Conservation (phyloP, 2,797 vertebrate genomes). For the Diceros bicornis region DNA sequence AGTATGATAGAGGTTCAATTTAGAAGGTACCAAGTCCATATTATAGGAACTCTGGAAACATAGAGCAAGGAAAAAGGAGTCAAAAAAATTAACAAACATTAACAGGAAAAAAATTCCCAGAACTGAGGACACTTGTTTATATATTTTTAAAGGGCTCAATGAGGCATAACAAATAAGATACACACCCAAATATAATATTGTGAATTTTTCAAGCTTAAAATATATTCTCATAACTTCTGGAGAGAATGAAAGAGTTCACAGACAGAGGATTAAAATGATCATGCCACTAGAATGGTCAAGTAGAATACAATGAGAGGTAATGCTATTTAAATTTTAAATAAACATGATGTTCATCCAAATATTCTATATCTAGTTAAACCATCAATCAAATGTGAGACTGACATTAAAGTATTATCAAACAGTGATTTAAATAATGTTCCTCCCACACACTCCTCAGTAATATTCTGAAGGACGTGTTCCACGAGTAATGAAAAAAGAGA, state of each 20-base stretch:
- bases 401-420: neutral
- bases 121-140: neutral
- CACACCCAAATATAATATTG: neutral
- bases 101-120: neutral
- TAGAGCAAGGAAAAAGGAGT: neutral
- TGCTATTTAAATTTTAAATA: slow-evolving; percentile 39
- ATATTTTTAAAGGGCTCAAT: neutral
- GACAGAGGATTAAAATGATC: neutral
- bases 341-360: neutral
- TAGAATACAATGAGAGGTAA: neutral
- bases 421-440: neutral
- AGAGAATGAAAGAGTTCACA: neutral
- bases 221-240: neutral
- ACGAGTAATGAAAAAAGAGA: neutral
- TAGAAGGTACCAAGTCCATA: neutral
- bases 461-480: neutral
- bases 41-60: neutral
- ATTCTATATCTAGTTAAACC: neutral
- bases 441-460: neutral
- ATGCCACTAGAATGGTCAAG: neutral
- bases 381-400: neutral
- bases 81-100: neutral
- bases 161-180: neutral
- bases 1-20: neutral
- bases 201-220: neutral